phyloP scores from a whole-genome alignment of 2,113 vertebrate genomes.

The Misgurnus mizolepis region DNA sequence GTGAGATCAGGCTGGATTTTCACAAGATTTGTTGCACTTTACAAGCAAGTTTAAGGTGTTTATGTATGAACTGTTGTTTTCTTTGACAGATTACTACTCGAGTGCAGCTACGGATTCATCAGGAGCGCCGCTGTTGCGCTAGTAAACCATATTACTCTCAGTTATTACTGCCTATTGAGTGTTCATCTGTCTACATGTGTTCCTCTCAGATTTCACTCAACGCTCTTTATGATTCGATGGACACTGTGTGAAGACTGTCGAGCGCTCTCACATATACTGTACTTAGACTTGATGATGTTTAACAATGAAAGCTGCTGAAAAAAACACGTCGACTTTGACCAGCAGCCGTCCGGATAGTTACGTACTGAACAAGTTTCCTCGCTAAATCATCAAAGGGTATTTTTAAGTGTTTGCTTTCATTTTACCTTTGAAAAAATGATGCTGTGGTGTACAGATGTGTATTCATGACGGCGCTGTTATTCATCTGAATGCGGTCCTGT shows the following conservation, averaged over 20 bases:
- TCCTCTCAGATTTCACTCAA: conserved; percentile 18
- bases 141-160: conserved; percentile 43
- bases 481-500: background rate
- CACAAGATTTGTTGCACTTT: background rate
- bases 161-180: conserved; percentile 9
- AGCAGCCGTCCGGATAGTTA: conserved; percentile 11
- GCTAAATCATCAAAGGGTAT: background rate
- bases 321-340: background rate
- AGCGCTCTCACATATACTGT: background rate
- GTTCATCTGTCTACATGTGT: conserved; percentile 10
- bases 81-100: conserved; percentile 66
- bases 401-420: conserved; percentile 2
- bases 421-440: background rate
- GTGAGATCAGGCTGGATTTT: background rate
- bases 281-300: background rate
- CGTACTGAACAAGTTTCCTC: background rate
- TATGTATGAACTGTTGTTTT: conserved; percentile 5
- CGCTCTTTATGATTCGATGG: background rate
- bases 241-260: conserved; percentile 3
- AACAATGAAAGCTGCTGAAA: background rate
- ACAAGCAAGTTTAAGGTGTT: background rate
- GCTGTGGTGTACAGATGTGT: background rate
- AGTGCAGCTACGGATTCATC: conserved; percentile 85
- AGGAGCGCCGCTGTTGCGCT: conserved; percentile 86
- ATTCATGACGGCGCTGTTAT: background rate